A percentile compares a stretch with the other conserved stretches of the same genome.
Conservation (phyloP, 92 coral and sea anemone species). For the Bergia puertoricense region DNA sequence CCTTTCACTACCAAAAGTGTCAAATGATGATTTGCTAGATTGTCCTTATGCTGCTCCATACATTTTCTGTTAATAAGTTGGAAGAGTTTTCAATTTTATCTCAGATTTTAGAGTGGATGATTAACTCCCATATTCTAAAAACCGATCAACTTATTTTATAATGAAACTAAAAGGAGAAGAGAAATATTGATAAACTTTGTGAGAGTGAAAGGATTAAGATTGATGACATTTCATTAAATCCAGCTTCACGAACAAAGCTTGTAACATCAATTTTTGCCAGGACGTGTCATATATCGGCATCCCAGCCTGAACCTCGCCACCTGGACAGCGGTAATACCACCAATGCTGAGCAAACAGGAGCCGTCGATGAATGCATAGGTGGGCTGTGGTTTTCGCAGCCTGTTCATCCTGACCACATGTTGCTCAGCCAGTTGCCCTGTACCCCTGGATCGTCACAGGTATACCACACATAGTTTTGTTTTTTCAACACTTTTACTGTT, state of each 20-base stretch:
- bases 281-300: constrained; percentile 67
- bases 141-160: too few species aligned
- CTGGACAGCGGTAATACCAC: constrained; percentile 78
- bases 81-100: too few species aligned
- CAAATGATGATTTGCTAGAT: too few species aligned
- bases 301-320: constrained; percentile 93
- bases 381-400: constrained; percentile 95
- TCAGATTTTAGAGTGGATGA: too few species aligned
- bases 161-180: too few species aligned
- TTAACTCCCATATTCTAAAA: too few species aligned
- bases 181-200: too few species aligned
- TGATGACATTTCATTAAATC: too few species aligned
- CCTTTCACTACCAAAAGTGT: too few species aligned
- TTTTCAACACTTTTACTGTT: not conserved
- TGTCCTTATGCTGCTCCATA: too few species aligned
- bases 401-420: constrained; percentile 93
- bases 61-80: too few species aligned
- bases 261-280: constrained; percentile 24
- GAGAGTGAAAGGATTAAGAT: too few species aligned
- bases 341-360: constrained; percentile 47
- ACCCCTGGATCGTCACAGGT: constrained; percentile 94
- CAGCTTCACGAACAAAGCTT: not conserved
- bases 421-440: constrained; percentile 85
- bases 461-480: not conserved
- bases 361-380: constrained; percentile 50